Base-by-base conservation (phyloP, 2,113 vertebrate species). In the Plecturocebus donacophilus region DNA sequence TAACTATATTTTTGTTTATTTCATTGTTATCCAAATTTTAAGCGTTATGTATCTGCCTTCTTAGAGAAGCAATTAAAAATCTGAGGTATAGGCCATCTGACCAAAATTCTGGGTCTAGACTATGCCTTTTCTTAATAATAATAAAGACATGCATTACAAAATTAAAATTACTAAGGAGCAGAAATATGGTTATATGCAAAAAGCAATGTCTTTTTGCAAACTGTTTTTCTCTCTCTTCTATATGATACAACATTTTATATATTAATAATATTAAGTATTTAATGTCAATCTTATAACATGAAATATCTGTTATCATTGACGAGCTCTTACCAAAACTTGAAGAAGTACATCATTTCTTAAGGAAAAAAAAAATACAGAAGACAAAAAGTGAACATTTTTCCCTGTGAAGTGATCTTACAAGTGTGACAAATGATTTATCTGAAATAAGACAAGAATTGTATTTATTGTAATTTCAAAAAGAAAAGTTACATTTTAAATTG, bases 401-500 rank as follows among this genome's bases (percentile, higher is more conserved):
- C 45, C 45, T 9, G 8, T 38, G 13, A 87, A 75, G 66, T 17
- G 10, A 87, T 64, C 47, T 83, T 87, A 0, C 87, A 90, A 76
- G 23, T 45, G 19, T 93, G 61, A 95, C 76, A 86, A 82, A 96
- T 56, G 54, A 47, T 90, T 87, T 93, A 87, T 40, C 70, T 58
- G 17, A 82, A 95, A 73, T 73, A 64, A 84, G 30, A 71, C 64
- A 76, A 79, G 27, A 82, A 92, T 40, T 45, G 11, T 76, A 95
- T 88, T 90, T 95, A 92, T 81, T 16, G 38, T 25, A 75, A 75
- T 40, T 94, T 12, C 25, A 66, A 90, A 91, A 86, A 80, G 68
- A 82, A 95, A 88, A 77, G 54, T 71, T 83, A n/a, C 14, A 64
- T 88, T 90, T 90, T 91, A 79, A 83, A 91, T 86, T 73, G 64